Percentiles rank a stretch among this genome's conserved stretches.
phyloP scores from a whole-genome alignment of 2,888 invertebrate genomes.

The Hymenopus coronatus region DNA sequence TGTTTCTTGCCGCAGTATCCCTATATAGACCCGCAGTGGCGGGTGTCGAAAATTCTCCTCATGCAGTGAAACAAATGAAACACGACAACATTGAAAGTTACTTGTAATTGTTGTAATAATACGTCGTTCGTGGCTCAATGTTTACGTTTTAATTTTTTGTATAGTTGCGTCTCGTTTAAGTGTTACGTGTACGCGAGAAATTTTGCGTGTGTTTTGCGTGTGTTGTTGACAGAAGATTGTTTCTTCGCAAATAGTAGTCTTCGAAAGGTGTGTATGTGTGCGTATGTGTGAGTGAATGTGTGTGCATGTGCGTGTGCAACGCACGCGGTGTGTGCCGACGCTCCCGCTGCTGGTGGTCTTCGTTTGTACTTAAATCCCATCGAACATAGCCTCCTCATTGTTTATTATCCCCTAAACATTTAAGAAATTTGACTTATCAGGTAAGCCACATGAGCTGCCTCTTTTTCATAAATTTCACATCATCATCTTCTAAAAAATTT shows the following conservation, averaged over 20 bases:
- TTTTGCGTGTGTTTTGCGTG: background rate
- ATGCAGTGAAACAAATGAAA: background rate
- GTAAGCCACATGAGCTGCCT: too few relatives aligned
- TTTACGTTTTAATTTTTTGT: background rate
- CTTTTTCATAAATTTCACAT: too few relatives aligned
- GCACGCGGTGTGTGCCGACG: background rate
- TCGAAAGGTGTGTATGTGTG: background rate
- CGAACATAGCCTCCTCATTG: too few relatives aligned
- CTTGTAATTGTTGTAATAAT: background rate
- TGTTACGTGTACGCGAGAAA: background rate
- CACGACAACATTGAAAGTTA: background rate
- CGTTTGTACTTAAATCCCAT: background rate
- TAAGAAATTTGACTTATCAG: too few relatives aligned
- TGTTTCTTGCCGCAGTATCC: background rate
- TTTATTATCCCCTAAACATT: too few relatives aligned
- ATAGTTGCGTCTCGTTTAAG: background rate
- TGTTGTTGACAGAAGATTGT: background rate
- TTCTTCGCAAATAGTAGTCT: background rate
- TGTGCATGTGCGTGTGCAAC: background rate
- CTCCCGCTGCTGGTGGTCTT: background rate
- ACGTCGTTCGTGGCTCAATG: background rate
- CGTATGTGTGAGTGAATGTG: background rate
- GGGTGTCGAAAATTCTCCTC: background rate
- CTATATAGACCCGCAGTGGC: background rate
- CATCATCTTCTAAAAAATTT: too few relatives aligned